phyloP scores from a whole-genome alignment of 2,797 vertebrate genomes.

The Labeo calbasu region DNA sequence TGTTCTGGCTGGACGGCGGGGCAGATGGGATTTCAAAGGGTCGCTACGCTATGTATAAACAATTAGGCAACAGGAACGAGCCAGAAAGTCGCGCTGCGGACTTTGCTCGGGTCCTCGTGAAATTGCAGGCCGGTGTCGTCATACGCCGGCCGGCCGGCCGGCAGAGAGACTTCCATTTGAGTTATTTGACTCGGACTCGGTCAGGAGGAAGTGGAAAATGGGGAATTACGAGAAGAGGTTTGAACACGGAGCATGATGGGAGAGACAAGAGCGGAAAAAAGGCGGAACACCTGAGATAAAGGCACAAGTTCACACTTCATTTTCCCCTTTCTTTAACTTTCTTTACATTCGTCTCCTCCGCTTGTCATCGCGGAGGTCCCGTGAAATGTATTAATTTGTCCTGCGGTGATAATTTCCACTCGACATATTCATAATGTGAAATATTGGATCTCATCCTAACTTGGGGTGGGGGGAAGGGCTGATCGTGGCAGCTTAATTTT shows the following conservation, averaged over 20 bases:
- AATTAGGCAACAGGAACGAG: conserved; percentile 69
- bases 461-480: conserved; percentile 65
- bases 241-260: conserved; percentile 64
- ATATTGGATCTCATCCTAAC: conserved; percentile 79
- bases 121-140: conserved; percentile 74
- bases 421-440: conserved; percentile 81
- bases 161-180: conserved; percentile 63
- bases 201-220: conserved; percentile 62
- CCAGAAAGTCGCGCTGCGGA: conserved; percentile 65
- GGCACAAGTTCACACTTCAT: conserved; percentile 62
- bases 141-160: conserved; percentile 57
- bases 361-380: conserved; percentile 68
- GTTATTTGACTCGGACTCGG: conserved; percentile 65
- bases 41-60: conserved; percentile 62
- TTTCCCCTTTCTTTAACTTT: conserved; percentile 52
- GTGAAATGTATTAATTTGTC: conserved; percentile 80
- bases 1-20: conserved; percentile 70
- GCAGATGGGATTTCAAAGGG: conserved; percentile 73
- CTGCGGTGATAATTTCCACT: conserved; percentile 83
- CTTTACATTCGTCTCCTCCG: conserved; percentile 47
- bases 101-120: conserved; percentile 55
- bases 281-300: conserved; percentile 60
- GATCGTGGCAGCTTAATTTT: conserved; percentile 84
- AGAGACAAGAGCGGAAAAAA: conserved; percentile 42
- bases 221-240: conserved; percentile 71